Percentiles rank a stretch among this genome's conserved stretches.
phyloP scores from a whole-genome alignment of 2,888 invertebrate genomes.

The Branchipolynoe longqiensis region DNA sequence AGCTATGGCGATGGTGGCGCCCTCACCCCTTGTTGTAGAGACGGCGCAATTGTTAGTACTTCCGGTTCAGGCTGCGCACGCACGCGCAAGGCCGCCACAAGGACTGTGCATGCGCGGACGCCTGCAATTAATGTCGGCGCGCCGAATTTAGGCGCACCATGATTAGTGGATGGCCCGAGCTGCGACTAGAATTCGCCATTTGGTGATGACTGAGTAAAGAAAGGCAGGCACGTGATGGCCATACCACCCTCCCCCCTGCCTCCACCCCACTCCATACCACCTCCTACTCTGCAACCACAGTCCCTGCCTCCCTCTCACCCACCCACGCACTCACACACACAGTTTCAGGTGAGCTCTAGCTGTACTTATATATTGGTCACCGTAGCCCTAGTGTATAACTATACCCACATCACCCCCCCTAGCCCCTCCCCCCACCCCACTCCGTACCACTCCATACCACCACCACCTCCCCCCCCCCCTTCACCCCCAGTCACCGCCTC shows the following conservation, averaged over 20 bases:
- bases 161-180: constrained; percentile 8
- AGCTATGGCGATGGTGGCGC: too few relatives aligned
- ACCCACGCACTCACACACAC: too few relatives aligned
- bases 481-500: background rate
- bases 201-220: constrained; percentile 22
- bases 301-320: too few relatives aligned
- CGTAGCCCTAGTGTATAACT: too few relatives aligned
- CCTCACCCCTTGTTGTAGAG: too few relatives aligned
- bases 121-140: constrained; percentile 20
- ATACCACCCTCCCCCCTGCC: too few relatives aligned
- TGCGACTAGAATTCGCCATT: constrained; percentile 1
- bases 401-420: background rate
- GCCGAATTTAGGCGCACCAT: constrained; percentile 15
- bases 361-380: too few relatives aligned
- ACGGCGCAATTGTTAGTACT: too few relatives aligned
- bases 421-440: background rate
- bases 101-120: background rate
- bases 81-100: constrained; percentile 10
- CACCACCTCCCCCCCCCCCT: background rate
- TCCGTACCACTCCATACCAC: background rate
- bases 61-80: constrained; percentile 30
- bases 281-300: too few relatives aligned
- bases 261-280: too few relatives aligned
- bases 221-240: too few relatives aligned
- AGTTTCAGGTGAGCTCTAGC: too few relatives aligned